Evolutionary conservation across 2,797 vertebrate genomes (phyloP).

Genomic region (Cirrhinus mrigala): DNA sequence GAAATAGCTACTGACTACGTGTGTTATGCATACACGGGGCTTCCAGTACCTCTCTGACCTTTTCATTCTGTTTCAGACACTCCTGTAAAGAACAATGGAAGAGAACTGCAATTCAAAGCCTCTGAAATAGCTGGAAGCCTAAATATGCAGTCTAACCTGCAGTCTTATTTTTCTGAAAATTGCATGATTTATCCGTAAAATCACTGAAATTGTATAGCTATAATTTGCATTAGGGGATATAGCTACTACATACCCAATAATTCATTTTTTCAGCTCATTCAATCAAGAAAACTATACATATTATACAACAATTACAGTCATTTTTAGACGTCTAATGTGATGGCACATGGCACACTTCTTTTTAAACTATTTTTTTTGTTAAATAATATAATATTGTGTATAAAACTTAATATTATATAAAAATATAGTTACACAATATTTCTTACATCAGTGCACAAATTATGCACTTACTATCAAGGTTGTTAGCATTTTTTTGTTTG

Average conservation of each 20-base stretch:
- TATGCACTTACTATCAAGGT: too few species aligned
- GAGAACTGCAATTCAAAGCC: background rate
- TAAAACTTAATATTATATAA: too few species aligned
- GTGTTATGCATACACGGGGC: background rate
- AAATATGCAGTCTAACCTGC: background rate
- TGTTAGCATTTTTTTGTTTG: too few species aligned
- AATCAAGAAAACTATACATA: background rate
- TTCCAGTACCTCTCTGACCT: constrained; percentile 26
- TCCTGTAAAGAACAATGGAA: constrained; percentile 21
- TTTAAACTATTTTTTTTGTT: too few species aligned
- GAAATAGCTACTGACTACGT: constrained; percentile 31
- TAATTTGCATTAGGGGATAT: background rate
- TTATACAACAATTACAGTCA: background rate
- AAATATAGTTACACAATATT: too few species aligned
- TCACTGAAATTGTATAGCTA: background rate
- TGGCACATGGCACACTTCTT: too few species aligned
- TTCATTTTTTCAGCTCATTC: background rate
- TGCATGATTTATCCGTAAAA: background rate
- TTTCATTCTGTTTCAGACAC: constrained; percentile 26
- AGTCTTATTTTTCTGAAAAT: background rate
- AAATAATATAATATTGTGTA: too few species aligned
- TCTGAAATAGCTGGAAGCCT: background rate
- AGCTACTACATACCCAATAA: background rate
- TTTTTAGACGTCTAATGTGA: background rate
- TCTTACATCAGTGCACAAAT: too few species aligned